Evolutionary conservation across 2,797 vertebrate species (phyloP), one percentile per base, ranked within the genome.

Genomic region (Sphenopsis melanotis): DNA sequence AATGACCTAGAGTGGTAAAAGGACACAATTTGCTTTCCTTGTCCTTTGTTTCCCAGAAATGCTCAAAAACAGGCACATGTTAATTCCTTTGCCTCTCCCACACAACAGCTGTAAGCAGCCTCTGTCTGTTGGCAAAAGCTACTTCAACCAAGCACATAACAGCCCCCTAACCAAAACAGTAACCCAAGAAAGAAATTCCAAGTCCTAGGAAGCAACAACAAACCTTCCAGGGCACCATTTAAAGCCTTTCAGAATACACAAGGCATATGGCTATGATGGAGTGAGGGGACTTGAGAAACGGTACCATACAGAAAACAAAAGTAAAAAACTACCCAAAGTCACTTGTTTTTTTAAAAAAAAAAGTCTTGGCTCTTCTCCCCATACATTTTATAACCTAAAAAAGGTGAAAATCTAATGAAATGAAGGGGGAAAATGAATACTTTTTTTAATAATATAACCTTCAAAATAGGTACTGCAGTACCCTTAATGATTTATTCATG

Each of bases 31-130:
- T 60, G 29, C 6, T 93, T 52, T 55, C 56, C 44, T 83, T 74
- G 87, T 66, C 56, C 74, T 83, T 87, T 91, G 52, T 89, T 90
- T 79, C 72, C 29, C 55, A 95, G 80, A 86, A 94, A 94, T 39
- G 57, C 65, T 46, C 64, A 68, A 32, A 88, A 88, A 75, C n/a
- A 50, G 46, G 57, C 39, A 0, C 26, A 16, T 29, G 59, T n/a
- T 65, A 70, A 86, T 79, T 87, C 83, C 69, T 76, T 65, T 47
- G 57, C 69, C 61, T 83, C 78, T 44, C 61, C 88, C 56, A 74
- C 65, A 26, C 15, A 15, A 14, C 24, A 76, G 34, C 37, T 46
- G 1, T 10, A 75, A 83, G 50, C 1, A 93, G 32, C 61, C 37
- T 63, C 78, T 79, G 53, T 50, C 42, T 84, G 63, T 18, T 66